Base-by-base conservation (phyloP, 2,888 invertebrate species). In the Diploptera punctata region DNA sequence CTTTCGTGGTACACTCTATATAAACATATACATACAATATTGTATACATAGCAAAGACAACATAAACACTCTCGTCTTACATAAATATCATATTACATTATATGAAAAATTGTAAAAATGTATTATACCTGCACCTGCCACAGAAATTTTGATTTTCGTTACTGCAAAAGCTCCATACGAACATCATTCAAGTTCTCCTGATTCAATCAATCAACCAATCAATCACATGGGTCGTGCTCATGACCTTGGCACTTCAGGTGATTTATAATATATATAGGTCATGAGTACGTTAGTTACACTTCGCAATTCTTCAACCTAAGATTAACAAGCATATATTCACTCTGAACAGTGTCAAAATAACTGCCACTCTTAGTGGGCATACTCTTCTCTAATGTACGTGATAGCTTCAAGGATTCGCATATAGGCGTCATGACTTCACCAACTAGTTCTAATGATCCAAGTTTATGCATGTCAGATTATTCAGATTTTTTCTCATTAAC, bases 81-180 rank as follows among this genome's bases (percentile, higher is more conserved):
- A 74, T 74, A 72, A 72, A 74, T 74, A 72, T 74, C 47, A 73
- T 73, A 62, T 65, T 54, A 70, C 70, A 70, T 62, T 74, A 74
- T 74, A 74, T 74, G 74, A 74, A 74, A 73, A 74, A 70, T 72
- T 65, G 65, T 74, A 70, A 72, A 72, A 74, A 74, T 65, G 67
- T 73, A 68, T 74, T 67, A 68, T 71, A 74, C 67, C 71, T 70
- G 68, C 73, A 73, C 68, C 70, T 70, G 71, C 67, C 70, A 57
- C 67, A 72, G 49, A 67, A 62, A 61, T 74, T 74, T 74, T 74
- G 74, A 74, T 74, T 74, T 67, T 74, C 74, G 74, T 74, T 74
- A 72, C 74, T 67, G 72, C 74, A 74, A 57, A 65, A 9, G 16
- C 47, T 47, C 47, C 52, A 62, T 43, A 68, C 57, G 33, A 72